Evolutionary conservation across 2,797 vertebrate species (phyloP).

Genomic region (Pangasius sanitwongsei): DNA sequence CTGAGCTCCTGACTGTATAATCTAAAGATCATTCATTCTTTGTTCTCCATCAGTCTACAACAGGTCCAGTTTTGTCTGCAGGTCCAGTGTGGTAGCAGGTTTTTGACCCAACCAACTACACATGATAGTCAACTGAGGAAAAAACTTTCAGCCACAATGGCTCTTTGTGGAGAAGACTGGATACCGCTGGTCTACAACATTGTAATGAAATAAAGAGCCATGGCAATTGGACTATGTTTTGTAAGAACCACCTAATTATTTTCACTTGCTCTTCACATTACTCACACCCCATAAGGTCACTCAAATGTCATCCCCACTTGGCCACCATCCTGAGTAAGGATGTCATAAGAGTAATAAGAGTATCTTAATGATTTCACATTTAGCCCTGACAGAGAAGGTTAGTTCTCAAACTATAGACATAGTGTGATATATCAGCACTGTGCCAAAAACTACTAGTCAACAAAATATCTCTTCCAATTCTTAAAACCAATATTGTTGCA

Average conservation of each 20-base stretch:
- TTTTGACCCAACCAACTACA: background rate
- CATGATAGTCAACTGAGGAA: background rate
- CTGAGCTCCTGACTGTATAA: background rate
- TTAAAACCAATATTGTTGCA: background rate
- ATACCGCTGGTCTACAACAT: background rate
- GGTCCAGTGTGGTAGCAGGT: background rate
- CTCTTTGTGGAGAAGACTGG: background rate
- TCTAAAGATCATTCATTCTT: background rate
- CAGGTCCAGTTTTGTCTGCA: background rate
- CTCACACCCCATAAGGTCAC: background rate
- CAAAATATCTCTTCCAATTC: background rate
- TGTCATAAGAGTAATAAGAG: too few species aligned
- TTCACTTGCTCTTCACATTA: background rate
- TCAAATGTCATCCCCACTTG: background rate
- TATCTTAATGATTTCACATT: background rate
- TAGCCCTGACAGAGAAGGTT: background rate
- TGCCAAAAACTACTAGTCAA: background rate
- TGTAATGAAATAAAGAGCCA: background rate
- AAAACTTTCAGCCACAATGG: background rate
- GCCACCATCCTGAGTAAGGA: background rate
- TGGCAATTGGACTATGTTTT: background rate
- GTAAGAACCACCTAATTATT: background rate
- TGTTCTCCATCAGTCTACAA: background rate
- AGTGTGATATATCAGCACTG: background rate
- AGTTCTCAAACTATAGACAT: background rate